These are phyloP conservation scores for Misgurnus mizolepis DNA, from an alignment of 2,113 vertebrate genomes.

Conservation along the genomic window DNA sequence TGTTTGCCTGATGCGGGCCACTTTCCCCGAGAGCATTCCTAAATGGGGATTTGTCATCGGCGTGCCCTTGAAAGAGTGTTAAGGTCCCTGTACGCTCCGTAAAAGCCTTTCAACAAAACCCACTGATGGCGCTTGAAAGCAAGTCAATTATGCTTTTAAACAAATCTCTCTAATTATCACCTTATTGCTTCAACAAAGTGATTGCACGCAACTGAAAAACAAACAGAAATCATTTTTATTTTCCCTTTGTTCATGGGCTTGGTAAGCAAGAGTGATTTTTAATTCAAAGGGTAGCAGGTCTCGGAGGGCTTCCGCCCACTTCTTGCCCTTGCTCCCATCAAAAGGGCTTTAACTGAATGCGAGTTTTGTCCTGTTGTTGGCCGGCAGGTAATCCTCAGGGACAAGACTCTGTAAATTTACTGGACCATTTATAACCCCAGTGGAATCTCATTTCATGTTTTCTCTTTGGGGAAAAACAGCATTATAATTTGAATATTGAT, in stretches of 20 bases:
- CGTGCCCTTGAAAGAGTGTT: slow-evolving; percentile 23
- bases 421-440: neutral
- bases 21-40: slow-evolving; percentile 8
- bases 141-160: slow-evolving; percentile 25
- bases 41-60: slow-evolving; percentile 34
- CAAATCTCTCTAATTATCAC: slow-evolving; percentile 30
- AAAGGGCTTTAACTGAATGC: slow-evolving; percentile 14
- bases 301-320: slow-evolving; percentile 10
- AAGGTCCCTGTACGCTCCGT: neutral
- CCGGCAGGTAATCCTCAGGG: slow-evolving; percentile 10
- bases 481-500: slow-evolving; percentile 13
- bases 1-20: neutral
- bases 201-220: neutral
- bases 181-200: neutral
- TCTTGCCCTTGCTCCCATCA: slow-evolving; percentile 10
- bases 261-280: neutral
- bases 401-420: neutral
- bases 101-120: slow-evolving; percentile 14
- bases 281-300: neutral
- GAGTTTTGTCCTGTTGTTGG: slow-evolving; percentile 22
- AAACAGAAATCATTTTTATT: neutral
- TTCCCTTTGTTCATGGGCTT: neutral
- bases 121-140: slow-evolving; percentile 31
- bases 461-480: neutral
- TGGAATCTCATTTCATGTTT: neutral